Conservation (phyloP, 2,113 vertebrate species). For the Pachypanchax playfairii region DNA sequence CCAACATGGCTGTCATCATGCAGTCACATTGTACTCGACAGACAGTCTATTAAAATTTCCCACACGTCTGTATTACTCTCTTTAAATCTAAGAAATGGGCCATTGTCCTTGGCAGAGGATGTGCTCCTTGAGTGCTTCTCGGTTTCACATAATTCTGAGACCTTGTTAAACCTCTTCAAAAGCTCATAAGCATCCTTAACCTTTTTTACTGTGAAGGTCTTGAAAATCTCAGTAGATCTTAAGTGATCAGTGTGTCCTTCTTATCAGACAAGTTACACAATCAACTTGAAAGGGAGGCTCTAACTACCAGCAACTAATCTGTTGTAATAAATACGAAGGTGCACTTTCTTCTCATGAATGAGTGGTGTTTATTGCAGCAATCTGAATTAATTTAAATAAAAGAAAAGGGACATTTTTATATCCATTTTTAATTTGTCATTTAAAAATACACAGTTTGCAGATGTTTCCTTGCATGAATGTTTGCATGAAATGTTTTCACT, state of each 20-base stretch:
- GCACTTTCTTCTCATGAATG: too few relatives aligned
- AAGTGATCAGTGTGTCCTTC: not conserved
- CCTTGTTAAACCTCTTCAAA: not conserved
- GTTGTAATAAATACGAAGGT: not conserved
- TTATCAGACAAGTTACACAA: not conserved
- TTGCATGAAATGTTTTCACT: too few relatives aligned
- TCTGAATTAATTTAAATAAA: too few relatives aligned
- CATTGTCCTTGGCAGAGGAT: not conserved
- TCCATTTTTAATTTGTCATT: too few relatives aligned
- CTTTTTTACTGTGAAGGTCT: not conserved
- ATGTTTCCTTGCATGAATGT: too few relatives aligned
- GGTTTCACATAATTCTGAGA: not conserved
- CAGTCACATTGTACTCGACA: not conserved
- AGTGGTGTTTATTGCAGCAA: too few relatives aligned
- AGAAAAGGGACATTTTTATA: too few relatives aligned
- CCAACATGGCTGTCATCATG: not conserved
- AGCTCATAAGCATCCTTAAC: not conserved
- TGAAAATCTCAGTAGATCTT: not conserved
- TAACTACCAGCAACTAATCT: not conserved
- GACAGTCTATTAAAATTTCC: not conserved
- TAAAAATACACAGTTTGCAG: too few relatives aligned
- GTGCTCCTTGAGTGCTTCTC: not conserved
- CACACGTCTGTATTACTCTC: not conserved
- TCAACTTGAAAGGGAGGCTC: not conserved
- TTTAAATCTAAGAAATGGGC: not conserved